A percentile compares a stretch with the other conserved stretches of the same genome.
phyloP scores from a whole-genome alignment of 2,888 invertebrate species.

The Rotaria socialis region DNA sequence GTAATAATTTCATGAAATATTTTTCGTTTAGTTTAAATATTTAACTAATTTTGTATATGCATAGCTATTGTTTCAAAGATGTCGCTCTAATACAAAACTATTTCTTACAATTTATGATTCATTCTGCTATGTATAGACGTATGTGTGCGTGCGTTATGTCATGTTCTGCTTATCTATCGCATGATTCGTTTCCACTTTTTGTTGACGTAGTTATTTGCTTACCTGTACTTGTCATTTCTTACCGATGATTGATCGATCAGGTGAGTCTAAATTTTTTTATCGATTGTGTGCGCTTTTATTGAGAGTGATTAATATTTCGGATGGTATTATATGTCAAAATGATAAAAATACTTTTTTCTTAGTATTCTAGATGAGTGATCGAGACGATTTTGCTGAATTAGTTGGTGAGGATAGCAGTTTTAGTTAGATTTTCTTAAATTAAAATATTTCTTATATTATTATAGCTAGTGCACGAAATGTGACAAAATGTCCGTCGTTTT shows the following conservation, averaged over 20 bases:
- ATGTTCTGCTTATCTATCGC: background rate
- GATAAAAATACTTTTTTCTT: background rate
- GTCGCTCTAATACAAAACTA: background rate
- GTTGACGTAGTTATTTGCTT: slow-evolving; percentile 15
- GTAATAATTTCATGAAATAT: no score
- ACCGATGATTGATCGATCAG: slow-evolving; percentile 16
- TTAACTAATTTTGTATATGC: no score
- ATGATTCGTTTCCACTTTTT: slow-evolving; percentile 20
- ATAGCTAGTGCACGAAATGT: background rate
- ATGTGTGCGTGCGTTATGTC: background rate
- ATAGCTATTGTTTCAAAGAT: background rate
- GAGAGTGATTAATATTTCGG: no score
- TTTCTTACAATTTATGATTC: background rate
- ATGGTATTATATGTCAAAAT: no score
- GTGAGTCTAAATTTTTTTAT: background rate
- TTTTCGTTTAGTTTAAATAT: no score
- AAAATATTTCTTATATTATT: background rate
- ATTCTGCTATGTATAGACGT: background rate
- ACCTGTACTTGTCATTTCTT: background rate
- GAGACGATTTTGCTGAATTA: slow-evolving; percentile 29
- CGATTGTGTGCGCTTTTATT: background rate
- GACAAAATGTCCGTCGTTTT: background rate
- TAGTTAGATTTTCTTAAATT: background rate
- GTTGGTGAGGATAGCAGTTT: background rate
- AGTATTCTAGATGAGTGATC: slow-evolving; percentile 19